Evolutionary conservation across 2,113 vertebrate species (phyloP), one percentile per base, ranked within the genome.

Genomic region (Rhinoptilus africanus): DNA sequence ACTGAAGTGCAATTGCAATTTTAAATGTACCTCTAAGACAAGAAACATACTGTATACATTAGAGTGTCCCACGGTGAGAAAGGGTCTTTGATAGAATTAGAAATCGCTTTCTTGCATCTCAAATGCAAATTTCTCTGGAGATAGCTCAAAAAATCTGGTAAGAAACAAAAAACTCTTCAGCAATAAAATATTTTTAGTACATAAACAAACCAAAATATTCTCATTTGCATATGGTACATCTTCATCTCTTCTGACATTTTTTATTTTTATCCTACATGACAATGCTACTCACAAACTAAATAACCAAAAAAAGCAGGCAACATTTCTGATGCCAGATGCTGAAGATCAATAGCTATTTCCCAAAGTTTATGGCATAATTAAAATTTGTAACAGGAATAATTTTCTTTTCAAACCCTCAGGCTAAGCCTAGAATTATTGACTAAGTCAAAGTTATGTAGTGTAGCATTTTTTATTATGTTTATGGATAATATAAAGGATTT

Each of bases 321-420:
- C 94, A 92, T 96, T 95, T 97, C 94, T 97, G 84, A 95, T 71
- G 89, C 94, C 97, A 98, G 96, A 97, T 98, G 96, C 92, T 97
- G 95, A 97, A 98, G 97, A 98, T 98, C 98, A 98, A 98, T 98
- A 98, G 96, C 94, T 97, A 97, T 96, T 98, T 98, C 91, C 77
- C 85, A 91, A 97, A 97, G 96, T 98, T 98, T 98, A 98, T 96
- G 84, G 97, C 92, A 97, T 97, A 98, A 98, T 98, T 98, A 98
- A 98, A 98, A 98, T 98, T 96, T 98, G 96, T 96, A 98, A 97
- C 96, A 97, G 96, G 94, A 97, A 98, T 98, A 97, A 98, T 98
- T 98, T 98, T 97, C 96, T 97, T 96, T 95, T 97, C 85, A 96
- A 94, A 86, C 96, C 98, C 97, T 97, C 89, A 96, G 97, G 98